phyloP scores from a whole-genome alignment of 2,888 invertebrate species.

The Drosophila histrio region DNA sequence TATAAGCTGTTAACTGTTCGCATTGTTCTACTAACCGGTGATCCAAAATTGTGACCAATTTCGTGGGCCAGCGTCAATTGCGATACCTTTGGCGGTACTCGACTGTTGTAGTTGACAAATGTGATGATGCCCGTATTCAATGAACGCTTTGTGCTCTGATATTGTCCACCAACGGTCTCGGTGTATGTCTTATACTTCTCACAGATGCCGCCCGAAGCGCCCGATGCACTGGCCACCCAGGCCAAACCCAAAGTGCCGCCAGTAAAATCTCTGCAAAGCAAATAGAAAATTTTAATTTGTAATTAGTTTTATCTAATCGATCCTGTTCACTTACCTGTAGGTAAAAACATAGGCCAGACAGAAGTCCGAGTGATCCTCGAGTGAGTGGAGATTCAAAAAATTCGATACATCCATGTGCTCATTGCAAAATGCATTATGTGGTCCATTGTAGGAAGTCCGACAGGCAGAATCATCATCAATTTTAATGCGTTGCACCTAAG shows the following conservation, averaged over 20 bases:
- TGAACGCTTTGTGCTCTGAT: constrained; percentile 96
- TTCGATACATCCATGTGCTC: constrained; percentile 99
- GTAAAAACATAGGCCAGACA: constrained; percentile 99
- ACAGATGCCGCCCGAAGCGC: constrained; percentile 99
- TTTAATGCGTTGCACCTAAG: constrained; percentile 86
- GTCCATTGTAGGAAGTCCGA: constrained; percentile 86
- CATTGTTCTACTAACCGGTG: constrained; percentile 89
- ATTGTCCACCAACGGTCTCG: constrained; percentile 96
- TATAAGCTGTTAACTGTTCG: not conserved
- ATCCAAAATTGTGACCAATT: constrained; percentile 99
- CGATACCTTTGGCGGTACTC: constrained; percentile 98
- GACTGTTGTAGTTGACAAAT: constrained; percentile 98
- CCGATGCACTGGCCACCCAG: constrained; percentile 99
- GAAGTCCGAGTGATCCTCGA: constrained; percentile 98
- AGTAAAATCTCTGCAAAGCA: constrained; percentile 92
- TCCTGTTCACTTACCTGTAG: constrained; percentile 85
- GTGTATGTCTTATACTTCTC: constrained; percentile 99
- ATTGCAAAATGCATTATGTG: constrained; percentile 95
- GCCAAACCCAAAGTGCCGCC: constrained; percentile 99
- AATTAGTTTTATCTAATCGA: not conserved
- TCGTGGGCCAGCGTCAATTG: constrained; percentile 99
- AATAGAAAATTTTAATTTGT: not conserved
- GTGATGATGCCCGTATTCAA: constrained; percentile 99
- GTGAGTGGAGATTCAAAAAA: constrained; percentile 98
- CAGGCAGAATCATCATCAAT: constrained; percentile 96